Base-by-base conservation (phyloP, 2,797 vertebrate genomes). In the Chelon labrosus region DNA sequence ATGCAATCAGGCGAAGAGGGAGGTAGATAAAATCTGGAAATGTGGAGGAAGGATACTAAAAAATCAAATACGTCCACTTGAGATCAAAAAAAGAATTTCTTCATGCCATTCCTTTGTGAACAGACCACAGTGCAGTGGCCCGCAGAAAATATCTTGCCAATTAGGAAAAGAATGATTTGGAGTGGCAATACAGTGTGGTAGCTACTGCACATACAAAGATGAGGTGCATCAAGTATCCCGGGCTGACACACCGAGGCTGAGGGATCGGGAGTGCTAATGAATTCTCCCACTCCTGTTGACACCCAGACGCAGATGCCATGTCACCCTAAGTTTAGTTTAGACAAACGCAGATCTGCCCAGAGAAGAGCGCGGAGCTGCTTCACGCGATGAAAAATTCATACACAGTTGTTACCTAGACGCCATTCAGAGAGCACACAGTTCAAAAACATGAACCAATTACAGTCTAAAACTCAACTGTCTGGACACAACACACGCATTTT, bases 341-440 rank as follows among this genome's bases (percentile, higher is more conserved):
- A 96, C 96, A 95, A 96, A 96, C 95, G 95, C 95, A 94, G 73
- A 85, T 83, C 79, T 79, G 80, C 75, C 86, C 75, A 12, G 94
- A 95, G 93, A 84, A 76, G 64, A 79, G 77, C 13, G 55, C 46
- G 46, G 58, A 75, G 75, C 95, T 94, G 95, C 95, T 95, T 93
- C 92, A 88, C 83, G 92, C 93, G 91, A 97, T 97, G 96, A 97
- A 97, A 97, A 96, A 97, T 97, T 96, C 96, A 97, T 96, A 94
- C 91, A 86, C 79, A 7, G 67, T 87, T 85, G 83, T 88, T 90
- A 96, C 95, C 94, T 93, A 93, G 93, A 95, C 93, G 95, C 95
- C 95, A 94, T 95, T 96, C 95, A 95, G 95, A 96, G 94, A 95
- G 95, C 94, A 92, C 90, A 92, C 95, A 95, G 96, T 97, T 96